These are phyloP conservation scores for Arnoldichthys spilopterus DNA, from an alignment of 2,797 vertebrate genomes.

Conservation along the genomic window DNA sequence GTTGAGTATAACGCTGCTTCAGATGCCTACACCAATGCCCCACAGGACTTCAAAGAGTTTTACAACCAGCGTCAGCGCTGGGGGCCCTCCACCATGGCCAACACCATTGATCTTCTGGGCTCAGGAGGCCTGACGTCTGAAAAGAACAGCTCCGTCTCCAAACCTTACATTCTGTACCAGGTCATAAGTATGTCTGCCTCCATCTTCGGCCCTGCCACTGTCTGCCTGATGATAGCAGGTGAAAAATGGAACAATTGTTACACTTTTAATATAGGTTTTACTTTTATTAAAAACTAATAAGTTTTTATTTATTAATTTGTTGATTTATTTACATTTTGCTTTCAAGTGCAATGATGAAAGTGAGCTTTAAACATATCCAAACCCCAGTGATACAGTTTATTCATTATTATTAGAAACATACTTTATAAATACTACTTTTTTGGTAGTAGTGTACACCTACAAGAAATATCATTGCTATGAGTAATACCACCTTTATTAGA, in stretches of 20 bases:
- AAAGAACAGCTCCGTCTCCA: slow-evolving; percentile 75
- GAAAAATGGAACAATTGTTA: not conserved
- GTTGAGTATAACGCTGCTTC: slow-evolving; percentile 80
- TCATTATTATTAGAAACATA: too few relatives aligned
- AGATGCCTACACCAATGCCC: slow-evolving; percentile 80
- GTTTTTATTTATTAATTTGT: not conserved
- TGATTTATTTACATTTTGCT: too few relatives aligned
- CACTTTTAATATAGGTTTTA: not conserved
- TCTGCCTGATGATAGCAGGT: slow-evolving; percentile 77
- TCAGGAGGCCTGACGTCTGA: slow-evolving; percentile 55
- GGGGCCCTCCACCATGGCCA: slow-evolving; percentile 79
- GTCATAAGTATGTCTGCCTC: slow-evolving; percentile 66
- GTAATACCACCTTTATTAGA: too few relatives aligned
- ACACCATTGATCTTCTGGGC: slow-evolving; percentile 71
- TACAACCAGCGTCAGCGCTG: slow-evolving; percentile 80
- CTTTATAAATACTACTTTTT: too few relatives aligned
- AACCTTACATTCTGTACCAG: slow-evolving; percentile 76
- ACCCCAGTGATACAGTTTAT: too few relatives aligned
- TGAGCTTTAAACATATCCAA: too few relatives aligned
- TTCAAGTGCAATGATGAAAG: too few relatives aligned
- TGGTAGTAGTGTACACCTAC: too few relatives aligned
- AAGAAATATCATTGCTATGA: too few relatives aligned
- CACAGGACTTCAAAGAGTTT: slow-evolving; percentile 78
- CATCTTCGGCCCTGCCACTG: slow-evolving; percentile 73
- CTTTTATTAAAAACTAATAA: not conserved